Conservation (phyloP, 2,888 invertebrate genomes). For the Limnephilus marmoratus region DNA sequence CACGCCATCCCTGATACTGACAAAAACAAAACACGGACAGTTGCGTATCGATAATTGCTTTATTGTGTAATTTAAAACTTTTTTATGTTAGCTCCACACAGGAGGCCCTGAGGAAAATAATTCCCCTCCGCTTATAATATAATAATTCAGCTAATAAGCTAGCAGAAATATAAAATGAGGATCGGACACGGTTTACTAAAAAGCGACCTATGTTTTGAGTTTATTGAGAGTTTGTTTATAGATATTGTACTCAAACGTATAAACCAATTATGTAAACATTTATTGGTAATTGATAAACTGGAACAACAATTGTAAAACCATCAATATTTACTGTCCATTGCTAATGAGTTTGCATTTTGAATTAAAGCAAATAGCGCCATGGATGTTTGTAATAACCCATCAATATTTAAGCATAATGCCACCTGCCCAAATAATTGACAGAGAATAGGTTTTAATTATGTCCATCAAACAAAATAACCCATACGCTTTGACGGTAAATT, state of each 20-base stretch:
- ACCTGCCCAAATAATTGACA: conserved; percentile 3
- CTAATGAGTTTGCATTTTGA: neutral
- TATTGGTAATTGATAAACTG: neutral
- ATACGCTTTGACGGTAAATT: neutral
- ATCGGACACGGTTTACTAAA: neutral
- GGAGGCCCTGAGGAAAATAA: too few relatives aligned
- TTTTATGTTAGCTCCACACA: too few relatives aligned
- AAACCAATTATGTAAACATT: neutral
- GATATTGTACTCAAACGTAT: neutral
- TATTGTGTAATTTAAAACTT: too few relatives aligned
- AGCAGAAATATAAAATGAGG: too few relatives aligned
- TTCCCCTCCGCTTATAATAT: too few relatives aligned
- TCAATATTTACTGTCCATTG: neutral
- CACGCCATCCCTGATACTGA: too few relatives aligned
- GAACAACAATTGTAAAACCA: neutral
- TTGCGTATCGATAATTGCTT: too few relatives aligned
- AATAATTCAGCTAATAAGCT: too few relatives aligned
- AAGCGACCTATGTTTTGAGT: neutral
- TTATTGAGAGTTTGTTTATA: neutral
- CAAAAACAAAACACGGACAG: too few relatives aligned
- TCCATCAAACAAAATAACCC: neutral
- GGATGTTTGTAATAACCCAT: conserved; percentile 9
- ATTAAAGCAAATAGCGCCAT: neutral
- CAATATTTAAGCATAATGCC: neutral
- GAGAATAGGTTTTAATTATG: neutral